Base-by-base conservation (phyloP, 1,140 invertebrate genomes). In the Andrena cerasifolii region DNA sequence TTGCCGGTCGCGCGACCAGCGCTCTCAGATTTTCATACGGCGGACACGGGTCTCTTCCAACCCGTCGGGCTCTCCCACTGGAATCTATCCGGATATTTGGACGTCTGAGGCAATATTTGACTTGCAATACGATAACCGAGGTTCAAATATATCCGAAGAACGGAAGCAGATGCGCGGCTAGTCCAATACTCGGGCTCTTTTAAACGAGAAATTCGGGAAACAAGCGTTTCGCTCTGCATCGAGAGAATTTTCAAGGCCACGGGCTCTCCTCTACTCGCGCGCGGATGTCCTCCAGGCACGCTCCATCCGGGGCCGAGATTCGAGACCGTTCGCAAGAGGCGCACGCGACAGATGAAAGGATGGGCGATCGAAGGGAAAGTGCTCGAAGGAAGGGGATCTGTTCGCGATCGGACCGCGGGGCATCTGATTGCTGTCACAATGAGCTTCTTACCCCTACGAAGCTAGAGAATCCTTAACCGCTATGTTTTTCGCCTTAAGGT, bases 371-470 rank as follows among this genome's bases (percentile, higher is more conserved):
- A 40, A 54, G 47, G 28, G 43, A 33, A 28, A 18, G 40, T 24
- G 33, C 6, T 5, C 14, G 31, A 4, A 31, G 24, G 33, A 21
- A 56, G 33, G 36, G 18, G 28, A 49, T 36, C 71, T 28, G 70
- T 72, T 33, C 26, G 67, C 83, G 70, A 73, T 86, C 77, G 51
- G 79, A 89, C 86, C 88, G 80, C 84, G 83, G 82, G 80, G 83
- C 77, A 82, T 71, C 82, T 91, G 90, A 91, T 91, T 91, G 90
- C 85, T 91, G 88, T 91, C 90, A 90, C 90, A 91, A 91, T 91
- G 89, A 91, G 89, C 88, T 91, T 90, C 90, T 84, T 86, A 83
- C 75, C 80, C 47, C 84, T 88, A 80, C 71, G 63, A 85, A 84
- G 61, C 79, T 79, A 80, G 66, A 78, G 73, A 79, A 71, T 56